These are phyloP conservation scores for Pectinophora gossypiella DNA, from an alignment of 1,140 invertebrate species.

Conservation along the genomic window DNA sequence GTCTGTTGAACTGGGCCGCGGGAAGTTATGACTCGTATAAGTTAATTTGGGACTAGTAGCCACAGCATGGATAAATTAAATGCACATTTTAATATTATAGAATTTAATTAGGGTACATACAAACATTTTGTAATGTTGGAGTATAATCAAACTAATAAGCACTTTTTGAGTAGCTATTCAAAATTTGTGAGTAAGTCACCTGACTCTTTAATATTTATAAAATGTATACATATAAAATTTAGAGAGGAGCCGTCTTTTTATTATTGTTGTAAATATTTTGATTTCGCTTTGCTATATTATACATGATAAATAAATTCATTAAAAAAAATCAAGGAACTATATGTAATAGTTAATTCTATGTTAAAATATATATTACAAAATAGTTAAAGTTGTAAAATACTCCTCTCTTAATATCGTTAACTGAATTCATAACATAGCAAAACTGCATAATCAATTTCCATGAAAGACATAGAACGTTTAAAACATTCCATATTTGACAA, in stretches of 20 bases:
- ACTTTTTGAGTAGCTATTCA: slow-evolving; percentile 64
- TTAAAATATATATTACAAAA: too few species aligned
- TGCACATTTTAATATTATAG: slow-evolving; percentile 66
- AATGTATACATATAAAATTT: slow-evolving; percentile 22
- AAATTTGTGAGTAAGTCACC: slow-evolving; percentile 48
- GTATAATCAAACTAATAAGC: slow-evolving; percentile 72
- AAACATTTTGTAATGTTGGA: slow-evolving; percentile 73
- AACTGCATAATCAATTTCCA: too few species aligned
- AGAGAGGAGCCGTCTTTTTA: slow-evolving; percentile 38
- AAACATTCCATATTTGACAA: slow-evolving; percentile 66
- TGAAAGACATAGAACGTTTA: too few species aligned
- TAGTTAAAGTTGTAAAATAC: too few species aligned
- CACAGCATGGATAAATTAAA: too few species aligned
- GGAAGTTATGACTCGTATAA: too few species aligned
- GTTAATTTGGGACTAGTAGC: too few species aligned
- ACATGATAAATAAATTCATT: not conserved
- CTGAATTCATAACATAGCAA: too few species aligned
- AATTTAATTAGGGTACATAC: slow-evolving; percentile 75
- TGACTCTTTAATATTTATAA: slow-evolving; percentile 31
- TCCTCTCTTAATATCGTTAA: too few species aligned
- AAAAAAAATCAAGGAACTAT: not conserved
- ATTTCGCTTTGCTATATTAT: not conserved
- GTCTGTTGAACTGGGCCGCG: too few species aligned
- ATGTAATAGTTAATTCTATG: too few species aligned
- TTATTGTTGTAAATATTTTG: not conserved